phyloP scores from a whole-genome alignment of 2,888 invertebrate species.

The Ennomos fuscantarius region DNA sequence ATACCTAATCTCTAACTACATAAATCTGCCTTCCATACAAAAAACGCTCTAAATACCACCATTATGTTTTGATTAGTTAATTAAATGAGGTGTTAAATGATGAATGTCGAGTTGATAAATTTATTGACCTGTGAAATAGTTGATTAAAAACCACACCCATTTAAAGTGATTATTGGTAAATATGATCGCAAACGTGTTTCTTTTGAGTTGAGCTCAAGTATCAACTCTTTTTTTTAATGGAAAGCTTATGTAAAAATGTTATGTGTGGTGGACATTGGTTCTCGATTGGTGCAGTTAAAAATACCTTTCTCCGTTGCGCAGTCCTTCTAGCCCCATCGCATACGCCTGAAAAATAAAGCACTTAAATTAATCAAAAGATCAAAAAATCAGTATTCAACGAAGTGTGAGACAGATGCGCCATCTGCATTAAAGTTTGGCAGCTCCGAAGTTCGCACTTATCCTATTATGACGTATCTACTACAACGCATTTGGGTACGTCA shows the following conservation, averaged over 20 bases:
- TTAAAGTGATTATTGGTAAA: background rate
- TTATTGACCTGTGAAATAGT: constrained; percentile 14
- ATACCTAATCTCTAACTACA: too few species aligned
- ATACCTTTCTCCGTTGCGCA: constrained; percentile 60
- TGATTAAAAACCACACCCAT: constrained; percentile 3
- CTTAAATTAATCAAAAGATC: too few species aligned
- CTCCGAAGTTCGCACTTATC: too few species aligned
- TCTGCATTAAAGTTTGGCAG: too few species aligned
- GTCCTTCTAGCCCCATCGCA: constrained; percentile 57
- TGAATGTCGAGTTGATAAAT: constrained; percentile 6
- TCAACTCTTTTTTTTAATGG: too few species aligned
- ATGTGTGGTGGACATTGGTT: background rate
- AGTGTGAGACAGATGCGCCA: too few species aligned
- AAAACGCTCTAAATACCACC: constrained; percentile 6
- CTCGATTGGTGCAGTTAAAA: background rate
- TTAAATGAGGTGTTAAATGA: constrained; percentile 21
- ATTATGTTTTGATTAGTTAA: constrained; percentile 18
- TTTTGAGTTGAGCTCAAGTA: background rate
- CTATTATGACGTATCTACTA: too few species aligned
- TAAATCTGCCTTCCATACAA: constrained; percentile 4
- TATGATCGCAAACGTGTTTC: background rate
- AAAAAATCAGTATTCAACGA: too few species aligned
- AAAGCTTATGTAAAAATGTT: too few species aligned
- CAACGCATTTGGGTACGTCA: too few species aligned
- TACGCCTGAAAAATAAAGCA: constrained; percentile 49